phyloP scores from a whole-genome alignment of 2,797 vertebrate species.

The Selene dorsalis region DNA sequence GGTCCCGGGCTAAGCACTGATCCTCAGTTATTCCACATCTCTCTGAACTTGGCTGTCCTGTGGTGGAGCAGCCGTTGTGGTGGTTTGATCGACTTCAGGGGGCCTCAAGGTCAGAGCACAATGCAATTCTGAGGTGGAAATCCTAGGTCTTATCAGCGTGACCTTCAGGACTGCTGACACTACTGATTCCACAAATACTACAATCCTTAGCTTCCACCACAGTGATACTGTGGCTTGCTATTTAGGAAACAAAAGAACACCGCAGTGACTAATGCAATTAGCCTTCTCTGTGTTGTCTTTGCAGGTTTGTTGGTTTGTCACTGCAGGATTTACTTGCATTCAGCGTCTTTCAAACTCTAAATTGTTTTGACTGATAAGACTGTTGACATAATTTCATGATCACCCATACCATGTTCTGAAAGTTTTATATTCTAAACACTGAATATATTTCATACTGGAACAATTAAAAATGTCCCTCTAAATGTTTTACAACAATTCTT shows the following conservation, averaged over 20 bases:
- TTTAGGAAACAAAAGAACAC: constrained; percentile 34
- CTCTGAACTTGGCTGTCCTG: constrained; percentile 74
- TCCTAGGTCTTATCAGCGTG: constrained; percentile 83
- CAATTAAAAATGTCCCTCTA: not conserved
- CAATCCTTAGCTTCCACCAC: constrained; percentile 50
- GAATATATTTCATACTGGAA: not conserved
- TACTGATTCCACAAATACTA: constrained; percentile 75
- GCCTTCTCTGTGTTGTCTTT: not conserved
- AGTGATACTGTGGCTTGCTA: constrained; percentile 32
- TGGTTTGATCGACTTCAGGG: constrained; percentile 82
- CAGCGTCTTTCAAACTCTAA: not conserved
- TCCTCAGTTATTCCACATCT: constrained; percentile 73
- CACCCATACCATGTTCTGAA: not conserved
- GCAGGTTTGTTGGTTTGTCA: not conserved
- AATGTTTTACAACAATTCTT: not conserved
- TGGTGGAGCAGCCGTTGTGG: constrained; percentile 66
- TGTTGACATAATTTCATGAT: not conserved
- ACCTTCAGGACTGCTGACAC: constrained; percentile 84
- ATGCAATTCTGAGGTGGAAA: constrained; percentile 80
- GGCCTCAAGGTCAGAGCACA: constrained; percentile 81
- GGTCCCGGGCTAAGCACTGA: constrained; percentile 70
- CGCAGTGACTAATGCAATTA: constrained; percentile 20
- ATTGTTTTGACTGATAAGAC: not conserved
- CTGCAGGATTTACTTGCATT: not conserved
- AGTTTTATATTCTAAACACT: not conserved